Conservation (phyloP, 92 coral and sea anemone genomes). For the Meandrina meandrites region DNA sequence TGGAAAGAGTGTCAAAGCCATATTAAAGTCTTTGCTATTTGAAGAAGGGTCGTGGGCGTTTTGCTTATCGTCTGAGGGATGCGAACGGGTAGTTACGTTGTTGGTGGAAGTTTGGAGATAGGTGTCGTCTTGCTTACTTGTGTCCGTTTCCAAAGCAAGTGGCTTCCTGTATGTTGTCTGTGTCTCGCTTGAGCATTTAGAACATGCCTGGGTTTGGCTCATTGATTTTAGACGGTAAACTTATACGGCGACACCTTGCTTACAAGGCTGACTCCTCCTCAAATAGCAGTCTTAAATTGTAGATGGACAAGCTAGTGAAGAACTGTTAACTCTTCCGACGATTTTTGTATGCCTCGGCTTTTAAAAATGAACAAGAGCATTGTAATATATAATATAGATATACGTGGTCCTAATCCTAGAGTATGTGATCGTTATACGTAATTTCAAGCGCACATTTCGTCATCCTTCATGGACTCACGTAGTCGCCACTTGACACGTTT, state of each 20-base stretch:
- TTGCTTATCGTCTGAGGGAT: not conserved
- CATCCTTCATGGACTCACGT: not conserved
- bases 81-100: not conserved
- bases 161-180: not conserved
- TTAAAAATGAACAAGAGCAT: not conserved
- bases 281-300: not conserved
- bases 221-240: not conserved
- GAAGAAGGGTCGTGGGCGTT: not conserved
- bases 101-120: not conserved
- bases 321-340: not conserved
- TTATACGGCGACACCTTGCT: not conserved
- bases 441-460: not conserved
- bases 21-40: not conserved
- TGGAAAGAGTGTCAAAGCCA: constrained; percentile 31
- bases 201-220: not conserved
- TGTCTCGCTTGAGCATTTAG: not conserved
- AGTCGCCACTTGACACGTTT: not conserved
- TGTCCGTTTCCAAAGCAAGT: not conserved
- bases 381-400: not conserved
- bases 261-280: not conserved
- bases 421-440: not conserved
- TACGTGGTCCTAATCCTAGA: not conserved
- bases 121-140: not conserved
- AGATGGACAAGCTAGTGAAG: not conserved
- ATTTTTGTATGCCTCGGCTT: not conserved